Base-by-base conservation (phyloP, 1,140 invertebrate genomes). In the Pseudomyrmex cubaensis region DNA sequence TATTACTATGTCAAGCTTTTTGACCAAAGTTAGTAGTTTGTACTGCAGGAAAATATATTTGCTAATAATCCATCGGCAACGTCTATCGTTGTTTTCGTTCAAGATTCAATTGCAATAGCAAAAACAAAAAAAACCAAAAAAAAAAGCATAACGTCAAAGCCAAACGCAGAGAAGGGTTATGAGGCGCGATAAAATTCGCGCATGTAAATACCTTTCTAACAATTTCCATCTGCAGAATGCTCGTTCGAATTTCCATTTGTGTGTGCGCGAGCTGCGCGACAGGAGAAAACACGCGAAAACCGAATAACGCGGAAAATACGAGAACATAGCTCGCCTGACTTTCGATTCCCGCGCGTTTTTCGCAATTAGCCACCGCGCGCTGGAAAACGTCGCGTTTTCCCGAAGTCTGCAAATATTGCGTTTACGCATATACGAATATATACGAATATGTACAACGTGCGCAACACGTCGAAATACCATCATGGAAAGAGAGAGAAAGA, bases 291-390 rank as follows among this genome's bases (percentile, higher is more conserved):
- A 82, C 44, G 82, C 50, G 48, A 76, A 76, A 83, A 83, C n/a
- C 48, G 73, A 52, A 77, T 66, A 66, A 83, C 62, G 73, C 35
- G 82, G 73, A 76, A 83, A 83, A 83, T 76, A 83, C 44, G 82
- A 66, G 61, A 75, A 48, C 8, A 57, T 13, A 4, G 13, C 50
- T 1, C 44, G 73, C 13, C 35, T 62, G 52, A 74, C 57, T 73
- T 75, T 82, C 78, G 82, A 77, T 75, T 56, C 82, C 12, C 52
- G 73, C 44, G 48, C 82, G 20, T 76, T 83, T 83, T 76, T 83
- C 62, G 62, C 82, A 76, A 83, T 82, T 82, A 82, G 70, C 50
- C 54, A 2, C 57, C 13, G 25, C 5, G 70, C 78, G 17, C 25
- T 46, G 57, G 48, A 17, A 76, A 76, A 83, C 73, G 46, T 74